Evolutionary conservation across 2,113 vertebrate genomes (phyloP).

Genomic region (Rhagologus leucostigma): DNA sequence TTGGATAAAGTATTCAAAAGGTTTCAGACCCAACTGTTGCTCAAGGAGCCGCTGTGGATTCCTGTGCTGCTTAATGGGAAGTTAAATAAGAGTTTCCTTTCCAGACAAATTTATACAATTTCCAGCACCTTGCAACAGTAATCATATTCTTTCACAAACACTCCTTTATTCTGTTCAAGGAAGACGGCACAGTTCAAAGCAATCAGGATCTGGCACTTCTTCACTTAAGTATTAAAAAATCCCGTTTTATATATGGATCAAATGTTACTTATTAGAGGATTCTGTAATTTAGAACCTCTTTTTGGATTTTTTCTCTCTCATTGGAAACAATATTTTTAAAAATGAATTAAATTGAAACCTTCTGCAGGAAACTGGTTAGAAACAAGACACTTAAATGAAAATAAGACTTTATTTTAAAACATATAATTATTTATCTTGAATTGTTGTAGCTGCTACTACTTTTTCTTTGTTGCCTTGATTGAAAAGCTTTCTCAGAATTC

Average conservation of each 20-base stretch:
- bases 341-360: neutral
- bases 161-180: neutral
- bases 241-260: neutral
- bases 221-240: neutral
- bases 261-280: neutral
- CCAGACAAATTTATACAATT: neutral
- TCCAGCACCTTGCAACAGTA: neutral
- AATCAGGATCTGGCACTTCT: neutral
- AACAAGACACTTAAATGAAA: neutral
- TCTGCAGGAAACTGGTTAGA: neutral
- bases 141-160: neutral
- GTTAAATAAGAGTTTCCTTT: neutral
- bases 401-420: neutral
- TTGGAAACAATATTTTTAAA: neutral
- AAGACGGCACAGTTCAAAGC: neutral
- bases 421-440: neutral
- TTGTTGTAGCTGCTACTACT: neutral
- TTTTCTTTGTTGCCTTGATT: neutral
- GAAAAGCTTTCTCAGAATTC: neutral
- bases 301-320: neutral
- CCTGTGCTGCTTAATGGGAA: constrained; percentile 77
- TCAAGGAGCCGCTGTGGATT: constrained; percentile 84
- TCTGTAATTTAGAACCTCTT: neutral
- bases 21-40: constrained; percentile 76
- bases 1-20: constrained; percentile 74